phyloP scores from a whole-genome alignment of 2,797 vertebrate genomes.

The Petrocephalus sullivani region DNA sequence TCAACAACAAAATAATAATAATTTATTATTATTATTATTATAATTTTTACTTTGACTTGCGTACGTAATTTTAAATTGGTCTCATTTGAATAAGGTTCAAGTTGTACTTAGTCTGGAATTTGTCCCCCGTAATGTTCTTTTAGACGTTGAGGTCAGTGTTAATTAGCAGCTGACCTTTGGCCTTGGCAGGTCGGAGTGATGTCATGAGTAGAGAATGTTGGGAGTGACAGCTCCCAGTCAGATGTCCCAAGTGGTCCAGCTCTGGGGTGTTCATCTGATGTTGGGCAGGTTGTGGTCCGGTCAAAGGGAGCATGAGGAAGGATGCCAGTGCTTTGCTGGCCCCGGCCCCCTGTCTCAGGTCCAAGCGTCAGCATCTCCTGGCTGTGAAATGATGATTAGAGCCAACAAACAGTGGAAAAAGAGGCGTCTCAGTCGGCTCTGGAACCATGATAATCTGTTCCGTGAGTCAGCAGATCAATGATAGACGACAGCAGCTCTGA shows the following conservation, averaged over 20 bases:
- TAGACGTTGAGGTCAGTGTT: not conserved
- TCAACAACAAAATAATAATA: not conserved
- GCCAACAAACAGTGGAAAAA: not conserved
- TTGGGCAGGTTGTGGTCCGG: not conserved
- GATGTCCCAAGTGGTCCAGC: not conserved
- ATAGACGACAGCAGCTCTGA: constrained; percentile 39
- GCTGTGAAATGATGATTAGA: not conserved
- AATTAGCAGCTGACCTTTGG: not conserved
- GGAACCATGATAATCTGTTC: constrained; percentile 25
- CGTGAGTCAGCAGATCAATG: constrained; percentile 34
- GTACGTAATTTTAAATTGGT: not conserved
- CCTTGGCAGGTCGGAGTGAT: not conserved
- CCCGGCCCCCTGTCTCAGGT: not conserved
- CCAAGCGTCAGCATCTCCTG: not conserved
- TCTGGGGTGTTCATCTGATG: not conserved
- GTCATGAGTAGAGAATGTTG: not conserved
- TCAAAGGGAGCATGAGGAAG: not conserved
- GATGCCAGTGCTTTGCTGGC: not conserved
- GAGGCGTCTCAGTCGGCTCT: not conserved
- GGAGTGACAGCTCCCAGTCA: not conserved
- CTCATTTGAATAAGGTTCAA: not conserved
- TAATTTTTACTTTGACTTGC: not conserved
- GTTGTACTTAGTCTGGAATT: not conserved
- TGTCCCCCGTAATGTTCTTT: not conserved
- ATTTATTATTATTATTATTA: not conserved